A percentile compares a stretch with the other conserved stretches of the same genome.
phyloP scores from a whole-genome alignment of 2,113 vertebrate species.

The Cryptotis parvus region DNA sequence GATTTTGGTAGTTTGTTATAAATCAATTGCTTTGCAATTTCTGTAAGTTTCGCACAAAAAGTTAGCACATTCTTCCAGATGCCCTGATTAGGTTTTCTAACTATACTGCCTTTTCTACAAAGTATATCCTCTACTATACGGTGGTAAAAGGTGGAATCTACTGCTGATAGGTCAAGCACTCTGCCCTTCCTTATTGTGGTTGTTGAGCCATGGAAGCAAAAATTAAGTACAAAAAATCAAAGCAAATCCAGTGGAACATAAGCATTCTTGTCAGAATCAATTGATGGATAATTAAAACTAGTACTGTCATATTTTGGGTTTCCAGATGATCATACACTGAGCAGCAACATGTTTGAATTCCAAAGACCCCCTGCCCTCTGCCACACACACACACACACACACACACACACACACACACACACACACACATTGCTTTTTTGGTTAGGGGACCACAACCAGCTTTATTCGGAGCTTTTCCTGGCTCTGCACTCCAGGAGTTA shows the following conservation, averaged over 20 bases:
- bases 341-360: too few relatives aligned
- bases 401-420: too few relatives aligned
- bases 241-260: not conserved
- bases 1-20: not conserved
- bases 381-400: too few relatives aligned
- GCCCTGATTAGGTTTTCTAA: too few relatives aligned
- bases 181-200: not conserved
- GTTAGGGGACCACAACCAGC: too few relatives aligned
- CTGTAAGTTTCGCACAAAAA: not conserved
- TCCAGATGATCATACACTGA: not conserved
- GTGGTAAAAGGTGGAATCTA: not conserved
- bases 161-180: not conserved
- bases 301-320: not conserved
- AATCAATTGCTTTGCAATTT: not conserved
- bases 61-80: too few relatives aligned
- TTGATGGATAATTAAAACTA: not conserved
- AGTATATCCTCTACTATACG: not conserved
- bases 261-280: not conserved
- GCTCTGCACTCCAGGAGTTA: too few relatives aligned
- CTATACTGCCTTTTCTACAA: not conserved
- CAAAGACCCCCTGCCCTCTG: too few relatives aligned
- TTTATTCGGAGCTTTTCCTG: too few relatives aligned
- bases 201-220: not conserved
- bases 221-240: not conserved
- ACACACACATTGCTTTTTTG: too few relatives aligned